Base-by-base conservation (phyloP, 1,140 invertebrate species). In the Hermetia illucens region DNA sequence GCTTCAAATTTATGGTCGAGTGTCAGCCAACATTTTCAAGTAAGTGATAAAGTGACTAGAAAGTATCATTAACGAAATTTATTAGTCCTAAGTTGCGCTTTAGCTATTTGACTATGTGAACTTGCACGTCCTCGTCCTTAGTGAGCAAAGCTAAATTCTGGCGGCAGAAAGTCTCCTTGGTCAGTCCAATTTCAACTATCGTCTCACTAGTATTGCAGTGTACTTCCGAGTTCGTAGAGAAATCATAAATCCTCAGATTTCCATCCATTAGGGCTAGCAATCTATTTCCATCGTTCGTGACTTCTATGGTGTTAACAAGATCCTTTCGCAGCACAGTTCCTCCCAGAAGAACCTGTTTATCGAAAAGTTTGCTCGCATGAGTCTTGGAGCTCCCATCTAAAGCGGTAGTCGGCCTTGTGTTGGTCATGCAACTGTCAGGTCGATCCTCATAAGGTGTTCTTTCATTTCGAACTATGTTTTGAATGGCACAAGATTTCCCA, bases 401-500 rank as follows among this genome's bases (percentile, higher is more conserved):
- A n/a, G n/a, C n/a, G n/a, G n/a, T n/a, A n/a, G n/a, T n/a, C n/a
- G n/a, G n/a, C n/a, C n/a, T n/a, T n/a, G n/a, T n/a, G n/a, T n/a
- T n/a, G n/a, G n/a, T n/a, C n/a, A n/a, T n/a, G n/a, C n/a, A n/a
- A n/a, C n/a, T n/a, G 15, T 31, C 20, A 18, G 18, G 30, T 34
- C 5, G n/a, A 3, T 43, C 42, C 13, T 58, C 49, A 19, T 51
- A 53, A 12, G 47, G 48, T 24, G 47, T 47, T 8, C 54, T 48
- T 19, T 56, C 53, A 36, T 55, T 57, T 4, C 55, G 47, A 19
- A 61, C 52, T 13, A 61, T 58, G 22, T 60, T 61, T 39, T 61
- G 58, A 29, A 61, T 58, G 34, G 57, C 57, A 33, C 58, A 61
- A 5, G 58, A 61, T 44, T 61, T 60, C 12, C 52, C 54, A 6